Evolutionary conservation across 2,888 invertebrate genomes (phyloP).

Genomic region (Limnephilus rhombicus): DNA sequence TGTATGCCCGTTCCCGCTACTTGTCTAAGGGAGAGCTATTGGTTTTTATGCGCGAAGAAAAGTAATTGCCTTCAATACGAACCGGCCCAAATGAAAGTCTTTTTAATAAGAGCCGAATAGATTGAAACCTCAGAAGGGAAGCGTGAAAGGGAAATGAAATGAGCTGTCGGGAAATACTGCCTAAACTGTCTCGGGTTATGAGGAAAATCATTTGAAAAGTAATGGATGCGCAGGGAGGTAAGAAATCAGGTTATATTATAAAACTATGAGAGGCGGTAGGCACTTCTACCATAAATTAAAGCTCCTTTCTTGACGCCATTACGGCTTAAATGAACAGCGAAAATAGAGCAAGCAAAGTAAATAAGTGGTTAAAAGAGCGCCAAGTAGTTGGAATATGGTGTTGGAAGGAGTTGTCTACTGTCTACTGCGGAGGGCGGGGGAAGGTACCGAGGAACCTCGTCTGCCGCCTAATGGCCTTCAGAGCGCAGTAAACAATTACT

Average conservation of each 20-base stretch:
- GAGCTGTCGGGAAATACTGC: neutral
- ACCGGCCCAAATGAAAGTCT: slow-evolving; percentile 11
- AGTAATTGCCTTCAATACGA: slow-evolving; percentile 44
- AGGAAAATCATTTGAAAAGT: neutral
- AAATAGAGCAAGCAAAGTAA: slow-evolving; percentile 32
- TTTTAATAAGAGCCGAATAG: slow-evolving; percentile 27
- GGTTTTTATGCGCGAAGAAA: slow-evolving; percentile 51
- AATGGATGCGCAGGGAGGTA: neutral
- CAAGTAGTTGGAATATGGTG: slow-evolving; percentile 25
- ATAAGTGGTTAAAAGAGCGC: slow-evolving; percentile 32
- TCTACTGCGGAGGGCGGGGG: neutral
- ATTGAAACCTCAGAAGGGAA: slow-evolving; percentile 27
- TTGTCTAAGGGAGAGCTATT: slow-evolving; percentile 50
- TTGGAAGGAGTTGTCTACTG: slow-evolving; percentile 33
- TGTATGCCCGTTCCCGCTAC: slow-evolving; percentile 30
- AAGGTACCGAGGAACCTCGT: slow-evolving; percentile 54
- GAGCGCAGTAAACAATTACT: slow-evolving; percentile 66
- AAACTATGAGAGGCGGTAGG: too few relatives aligned
- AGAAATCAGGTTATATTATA: neutral
- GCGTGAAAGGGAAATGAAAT: neutral
- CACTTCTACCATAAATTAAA: neutral
- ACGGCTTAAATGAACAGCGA: neutral
- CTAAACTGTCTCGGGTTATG: neutral
- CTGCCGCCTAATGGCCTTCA: slow-evolving; percentile 64
- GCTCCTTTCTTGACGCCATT: neutral